phyloP scores from a whole-genome alignment of 2,113 vertebrate genomes.

The Pygoscelis antarcticus region DNA sequence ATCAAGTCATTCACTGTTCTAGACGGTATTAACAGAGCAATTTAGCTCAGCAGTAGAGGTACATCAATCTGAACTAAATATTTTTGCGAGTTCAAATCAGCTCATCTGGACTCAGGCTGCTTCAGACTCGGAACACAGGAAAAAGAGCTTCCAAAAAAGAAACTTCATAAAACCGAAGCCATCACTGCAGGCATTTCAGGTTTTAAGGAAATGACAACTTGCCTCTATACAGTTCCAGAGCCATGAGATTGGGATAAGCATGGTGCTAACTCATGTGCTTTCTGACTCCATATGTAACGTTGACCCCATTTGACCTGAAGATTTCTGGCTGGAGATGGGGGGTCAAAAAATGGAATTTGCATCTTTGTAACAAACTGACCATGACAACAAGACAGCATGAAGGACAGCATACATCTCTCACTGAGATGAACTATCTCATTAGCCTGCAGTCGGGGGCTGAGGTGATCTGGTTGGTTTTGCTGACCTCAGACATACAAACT shows the following conservation, averaged over 20 bases:
- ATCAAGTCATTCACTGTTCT: not conserved
- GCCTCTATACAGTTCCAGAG: not conserved
- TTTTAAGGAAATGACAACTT: not conserved
- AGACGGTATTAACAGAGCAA: not conserved
- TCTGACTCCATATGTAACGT: fast-evolving
- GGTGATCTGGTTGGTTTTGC: not conserved
- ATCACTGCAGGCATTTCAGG: not conserved
- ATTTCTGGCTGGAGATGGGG: not conserved
- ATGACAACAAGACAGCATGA: not conserved
- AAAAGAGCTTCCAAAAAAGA: not conserved
- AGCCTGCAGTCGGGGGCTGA: not conserved
- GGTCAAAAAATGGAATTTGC: not conserved
- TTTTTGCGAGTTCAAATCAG: not conserved
- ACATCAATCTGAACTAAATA: not conserved
- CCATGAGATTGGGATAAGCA: not conserved
- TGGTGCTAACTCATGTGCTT: not conserved
- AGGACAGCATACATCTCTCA: not conserved
- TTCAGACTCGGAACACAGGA: not conserved
- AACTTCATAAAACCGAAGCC: not conserved
- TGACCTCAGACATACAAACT: not conserved
- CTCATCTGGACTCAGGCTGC: not conserved
- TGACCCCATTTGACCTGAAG: not conserved
- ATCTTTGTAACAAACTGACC: not conserved
- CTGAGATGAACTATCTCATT: not conserved
- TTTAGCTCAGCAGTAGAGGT: not conserved